Percentiles rank a stretch among this genome's conserved stretches.
phyloP scores from a whole-genome alignment of 2,797 vertebrate genomes.

The Synaphobranchus kaupii region DNA sequence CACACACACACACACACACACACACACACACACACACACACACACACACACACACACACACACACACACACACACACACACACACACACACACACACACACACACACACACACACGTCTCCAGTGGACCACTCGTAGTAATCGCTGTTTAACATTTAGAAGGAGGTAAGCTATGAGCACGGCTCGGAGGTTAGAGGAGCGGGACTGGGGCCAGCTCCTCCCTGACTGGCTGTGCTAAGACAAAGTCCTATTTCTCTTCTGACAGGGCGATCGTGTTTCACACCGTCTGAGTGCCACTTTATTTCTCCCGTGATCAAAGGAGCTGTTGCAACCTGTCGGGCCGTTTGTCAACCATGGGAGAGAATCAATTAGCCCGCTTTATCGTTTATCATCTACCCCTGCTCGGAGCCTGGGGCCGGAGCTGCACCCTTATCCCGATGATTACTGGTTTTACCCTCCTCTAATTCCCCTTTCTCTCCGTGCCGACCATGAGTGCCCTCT shows the following conservation, averaged over 20 bases:
- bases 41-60: conserved; percentile 10
- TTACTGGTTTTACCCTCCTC: background rate
- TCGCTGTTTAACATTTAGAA: background rate
- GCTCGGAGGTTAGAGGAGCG: conserved; percentile 38
- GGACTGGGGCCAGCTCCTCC: conserved; percentile 46
- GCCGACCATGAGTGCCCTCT: background rate
- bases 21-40: background rate
- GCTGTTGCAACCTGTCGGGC: conserved; percentile 51
- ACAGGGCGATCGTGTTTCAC: conserved; percentile 55
- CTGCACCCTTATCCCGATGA: conserved; percentile 17
- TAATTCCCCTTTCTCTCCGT: background rate
- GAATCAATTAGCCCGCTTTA: conserved; percentile 61
- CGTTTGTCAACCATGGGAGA: conserved; percentile 50
- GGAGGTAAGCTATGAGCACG: background rate
- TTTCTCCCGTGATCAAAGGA: conserved; percentile 57
- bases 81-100: background rate
- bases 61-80: background rate
- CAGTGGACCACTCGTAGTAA: background rate
- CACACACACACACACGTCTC: background rate
- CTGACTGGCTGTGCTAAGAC: conserved; percentile 46
- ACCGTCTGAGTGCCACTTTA: conserved; percentile 50
- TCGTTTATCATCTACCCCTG: conserved; percentile 55
- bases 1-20: background rate
- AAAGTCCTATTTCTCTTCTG: conserved; percentile 50
- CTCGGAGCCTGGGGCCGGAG: background rate